Conservation (phyloP, 2,113 vertebrate species). For the Mirounga angustirostris region DNA sequence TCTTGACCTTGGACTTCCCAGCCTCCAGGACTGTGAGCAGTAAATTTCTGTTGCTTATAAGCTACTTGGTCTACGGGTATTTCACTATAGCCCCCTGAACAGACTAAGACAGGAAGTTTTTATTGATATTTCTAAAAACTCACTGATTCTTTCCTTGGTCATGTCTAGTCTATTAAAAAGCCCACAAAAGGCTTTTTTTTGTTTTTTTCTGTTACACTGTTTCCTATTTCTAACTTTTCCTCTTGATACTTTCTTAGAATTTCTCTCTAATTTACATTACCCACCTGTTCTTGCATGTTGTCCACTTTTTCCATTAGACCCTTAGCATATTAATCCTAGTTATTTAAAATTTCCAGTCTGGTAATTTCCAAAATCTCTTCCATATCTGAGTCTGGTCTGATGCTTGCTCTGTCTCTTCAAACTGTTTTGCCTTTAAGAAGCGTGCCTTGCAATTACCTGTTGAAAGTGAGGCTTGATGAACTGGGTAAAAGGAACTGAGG, state of each 20-base stretch:
- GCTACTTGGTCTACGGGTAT: too few species aligned
- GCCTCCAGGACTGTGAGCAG: too few species aligned
- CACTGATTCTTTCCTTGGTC: neutral
- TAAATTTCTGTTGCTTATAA: too few species aligned
- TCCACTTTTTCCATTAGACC: neutral
- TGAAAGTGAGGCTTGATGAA: neutral
- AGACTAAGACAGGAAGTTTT: neutral
- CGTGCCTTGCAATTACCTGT: neutral
- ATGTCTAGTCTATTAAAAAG: neutral
- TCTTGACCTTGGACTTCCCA: too few species aligned
- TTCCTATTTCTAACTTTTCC: neutral
- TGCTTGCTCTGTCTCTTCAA: neutral
- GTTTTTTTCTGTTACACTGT: neutral
- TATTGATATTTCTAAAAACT: neutral
- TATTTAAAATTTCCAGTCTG: neutral
- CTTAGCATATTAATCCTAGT: too few species aligned
- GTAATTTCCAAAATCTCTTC: neutral
- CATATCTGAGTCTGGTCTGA: neutral
- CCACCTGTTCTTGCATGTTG: too few species aligned
- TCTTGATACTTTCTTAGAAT: neutral
- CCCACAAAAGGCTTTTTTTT: neutral
- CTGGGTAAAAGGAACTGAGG: neutral
- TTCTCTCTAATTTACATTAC: too few species aligned
- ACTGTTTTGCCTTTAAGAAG: neutral
- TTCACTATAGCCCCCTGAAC: too few species aligned